A percentile compares a stretch with the other conserved stretches of the same genome.
Conservation (phyloP, 2,888 invertebrate genomes). For the Philopedon plagiatum region DNA sequence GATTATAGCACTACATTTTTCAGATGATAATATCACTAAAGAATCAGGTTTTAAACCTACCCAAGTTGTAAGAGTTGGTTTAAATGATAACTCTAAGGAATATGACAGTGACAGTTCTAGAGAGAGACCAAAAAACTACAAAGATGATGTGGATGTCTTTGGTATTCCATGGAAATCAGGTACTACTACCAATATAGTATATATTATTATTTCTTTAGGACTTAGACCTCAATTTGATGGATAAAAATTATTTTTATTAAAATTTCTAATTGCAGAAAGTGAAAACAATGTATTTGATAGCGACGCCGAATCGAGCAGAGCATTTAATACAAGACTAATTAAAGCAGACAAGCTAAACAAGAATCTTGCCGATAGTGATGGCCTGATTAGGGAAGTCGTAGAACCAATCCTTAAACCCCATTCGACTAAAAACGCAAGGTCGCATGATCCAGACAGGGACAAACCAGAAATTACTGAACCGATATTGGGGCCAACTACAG, state of each 20-base stretch:
- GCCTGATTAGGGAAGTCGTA: constrained; percentile 74
- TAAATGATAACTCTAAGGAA: constrained; percentile 60
- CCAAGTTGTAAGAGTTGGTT: constrained; percentile 66
- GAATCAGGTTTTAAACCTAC: constrained; percentile 64
- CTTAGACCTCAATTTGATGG: too few species aligned
- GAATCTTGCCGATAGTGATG: constrained; percentile 49
- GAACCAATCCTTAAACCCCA: constrained; percentile 81
- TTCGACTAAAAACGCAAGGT: constrained; percentile 71
- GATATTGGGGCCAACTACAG: constrained; percentile 69
- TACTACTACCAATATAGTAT: too few species aligned
- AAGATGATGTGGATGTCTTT: constrained; percentile 66
- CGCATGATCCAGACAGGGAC: constrained; percentile 66
- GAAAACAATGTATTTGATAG: constrained; percentile 57
- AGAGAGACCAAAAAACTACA: constrained; percentile 43
- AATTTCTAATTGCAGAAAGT: neutral
- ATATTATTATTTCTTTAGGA: too few species aligned
- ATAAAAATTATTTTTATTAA: neutral
- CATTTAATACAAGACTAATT: constrained; percentile 69
- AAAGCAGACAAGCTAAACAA: constrained; percentile 53
- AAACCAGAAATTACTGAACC: constrained; percentile 78
- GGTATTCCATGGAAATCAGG: constrained; percentile 71
- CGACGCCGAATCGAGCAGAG: constrained; percentile 72
- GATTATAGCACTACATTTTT: too few species aligned
- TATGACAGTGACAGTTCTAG: constrained; percentile 54
- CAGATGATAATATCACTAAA: constrained; percentile 37